A percentile compares a stretch with the other conserved stretches of the same genome.
Conservation (phyloP, 2,113 vertebrate species). For the Ictidomys tridecemlineatus region DNA sequence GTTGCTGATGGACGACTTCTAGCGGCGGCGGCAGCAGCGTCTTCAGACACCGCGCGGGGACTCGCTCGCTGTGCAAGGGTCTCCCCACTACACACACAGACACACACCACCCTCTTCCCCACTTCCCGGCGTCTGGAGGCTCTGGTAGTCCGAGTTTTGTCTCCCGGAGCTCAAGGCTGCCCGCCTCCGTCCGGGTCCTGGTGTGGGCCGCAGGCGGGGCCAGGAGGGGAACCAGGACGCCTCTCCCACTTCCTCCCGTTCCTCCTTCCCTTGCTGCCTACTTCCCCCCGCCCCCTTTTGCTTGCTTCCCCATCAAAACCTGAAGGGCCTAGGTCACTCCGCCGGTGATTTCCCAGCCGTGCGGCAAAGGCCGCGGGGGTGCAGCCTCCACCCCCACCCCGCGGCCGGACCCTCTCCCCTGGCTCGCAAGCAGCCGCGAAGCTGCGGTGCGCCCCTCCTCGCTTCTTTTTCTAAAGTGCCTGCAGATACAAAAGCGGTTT, state of each 20-base stretch:
- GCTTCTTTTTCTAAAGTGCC: constrained; percentile 81
- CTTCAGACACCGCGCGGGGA: constrained; percentile 80
- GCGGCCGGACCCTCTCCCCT: neutral
- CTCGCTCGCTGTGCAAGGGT: constrained; percentile 72
- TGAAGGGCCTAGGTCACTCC: neutral
- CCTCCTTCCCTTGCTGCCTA: constrained; percentile 38
- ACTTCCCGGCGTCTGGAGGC: neutral
- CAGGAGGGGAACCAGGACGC: constrained; percentile 70
- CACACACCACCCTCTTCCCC: neutral
- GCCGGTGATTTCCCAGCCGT: neutral
- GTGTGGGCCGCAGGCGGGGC: constrained; percentile 71
- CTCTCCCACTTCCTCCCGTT: constrained; percentile 79
- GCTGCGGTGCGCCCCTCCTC: constrained; percentile 68
- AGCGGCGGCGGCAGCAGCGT: constrained; percentile 87
- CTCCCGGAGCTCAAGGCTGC: neutral
- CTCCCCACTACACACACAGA: neutral
- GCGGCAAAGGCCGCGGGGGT: fast-evolving
- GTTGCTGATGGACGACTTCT: constrained; percentile 91
- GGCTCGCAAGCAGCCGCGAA: neutral
- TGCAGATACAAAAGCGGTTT: constrained; percentile 86
- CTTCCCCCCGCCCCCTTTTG: neutral
- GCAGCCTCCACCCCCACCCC: neutral
- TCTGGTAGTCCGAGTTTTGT: neutral
- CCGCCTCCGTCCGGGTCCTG: neutral
- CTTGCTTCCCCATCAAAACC: constrained; percentile 39